A percentile compares a stretch with the other conserved stretches of the same genome.
Conservation (phyloP, 1,140 invertebrate species). For the Calycopis cecrops region DNA sequence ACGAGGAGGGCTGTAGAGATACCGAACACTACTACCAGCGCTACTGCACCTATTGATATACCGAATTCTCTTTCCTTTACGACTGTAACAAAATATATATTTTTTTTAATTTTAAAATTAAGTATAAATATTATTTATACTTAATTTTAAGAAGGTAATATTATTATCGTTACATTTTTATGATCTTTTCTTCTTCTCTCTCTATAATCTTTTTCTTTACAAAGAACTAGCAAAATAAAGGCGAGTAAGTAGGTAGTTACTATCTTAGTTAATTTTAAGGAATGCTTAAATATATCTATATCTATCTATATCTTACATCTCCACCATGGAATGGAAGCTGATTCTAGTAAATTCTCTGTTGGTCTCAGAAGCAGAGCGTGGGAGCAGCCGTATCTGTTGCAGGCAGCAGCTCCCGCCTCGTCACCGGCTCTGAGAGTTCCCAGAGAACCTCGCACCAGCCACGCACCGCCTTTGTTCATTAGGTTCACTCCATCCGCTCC, state of each 20-base stretch:
- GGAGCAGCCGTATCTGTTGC: constrained; percentile 61
- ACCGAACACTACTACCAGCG: constrained; percentile 46
- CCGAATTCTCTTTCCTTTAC: constrained; percentile 55
- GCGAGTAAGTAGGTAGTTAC: too few species aligned
- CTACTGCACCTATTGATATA: constrained; percentile 52
- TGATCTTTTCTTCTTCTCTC: too few species aligned
- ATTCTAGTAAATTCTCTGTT: constrained; percentile 48
- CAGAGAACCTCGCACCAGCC: constrained; percentile 46
- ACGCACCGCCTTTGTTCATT: constrained; percentile 27
- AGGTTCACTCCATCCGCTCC: too few species aligned
- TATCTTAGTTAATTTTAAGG: neutral
- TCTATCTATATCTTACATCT: constrained; percentile 40
- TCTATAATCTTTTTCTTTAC: too few species aligned
- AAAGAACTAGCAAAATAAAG: too few species aligned
- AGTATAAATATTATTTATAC: too few species aligned
- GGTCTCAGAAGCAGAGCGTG: constrained; percentile 48
- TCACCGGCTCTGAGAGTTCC: constrained; percentile 45
- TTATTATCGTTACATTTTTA: too few species aligned
- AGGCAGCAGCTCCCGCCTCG: constrained; percentile 55
- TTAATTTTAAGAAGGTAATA: too few species aligned
- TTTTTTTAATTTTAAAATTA: too few species aligned
- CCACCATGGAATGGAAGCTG: constrained; percentile 56
- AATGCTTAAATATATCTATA: neutral
- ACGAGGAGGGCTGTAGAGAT: constrained; percentile 42
- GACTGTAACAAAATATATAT: constrained; percentile 36